phyloP scores from a whole-genome alignment of 2,113 vertebrate genomes.

The Fulmarus glacialis region DNA sequence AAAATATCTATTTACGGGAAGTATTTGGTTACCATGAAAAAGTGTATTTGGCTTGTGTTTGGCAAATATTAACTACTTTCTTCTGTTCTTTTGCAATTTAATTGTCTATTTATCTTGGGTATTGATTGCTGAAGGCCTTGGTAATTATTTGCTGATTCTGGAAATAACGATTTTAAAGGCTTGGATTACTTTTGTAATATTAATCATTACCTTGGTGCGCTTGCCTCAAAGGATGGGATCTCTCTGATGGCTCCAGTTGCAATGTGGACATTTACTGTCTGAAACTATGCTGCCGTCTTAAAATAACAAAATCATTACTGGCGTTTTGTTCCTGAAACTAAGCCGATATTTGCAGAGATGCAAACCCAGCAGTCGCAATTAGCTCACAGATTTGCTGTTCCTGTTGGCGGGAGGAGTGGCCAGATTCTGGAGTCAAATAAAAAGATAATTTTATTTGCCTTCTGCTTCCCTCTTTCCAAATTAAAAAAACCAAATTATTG shows the following conservation, averaged over 20 bases:
- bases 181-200: neutral
- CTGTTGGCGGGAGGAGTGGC: neutral
- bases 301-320: constrained; percentile 20
- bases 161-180: constrained; percentile 20
- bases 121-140: constrained; percentile 31
- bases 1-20: constrained; percentile 63
- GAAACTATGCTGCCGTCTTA: neutral
- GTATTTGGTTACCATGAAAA: constrained; percentile 57
- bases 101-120: constrained; percentile 54
- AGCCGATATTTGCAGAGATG: neutral
- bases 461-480: neutral
- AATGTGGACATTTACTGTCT: neutral
- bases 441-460: neutral
- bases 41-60: constrained; percentile 21
- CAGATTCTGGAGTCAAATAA: neutral
- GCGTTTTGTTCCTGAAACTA: neutral
- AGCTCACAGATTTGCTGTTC: neutral
- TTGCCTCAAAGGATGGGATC: neutral
- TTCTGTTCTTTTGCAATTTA: constrained; percentile 43
- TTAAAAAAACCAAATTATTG: neutral
- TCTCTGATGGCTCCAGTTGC: neutral
- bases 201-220: constrained; percentile 10
- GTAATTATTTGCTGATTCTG: constrained; percentile 57
- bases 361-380: neutral
- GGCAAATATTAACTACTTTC: constrained; percentile 55